Evolutionary conservation across 2,113 vertebrate genomes (phyloP), one percentile per base, ranked within the genome.

Genomic region (Halichoerus grypus): DNA sequence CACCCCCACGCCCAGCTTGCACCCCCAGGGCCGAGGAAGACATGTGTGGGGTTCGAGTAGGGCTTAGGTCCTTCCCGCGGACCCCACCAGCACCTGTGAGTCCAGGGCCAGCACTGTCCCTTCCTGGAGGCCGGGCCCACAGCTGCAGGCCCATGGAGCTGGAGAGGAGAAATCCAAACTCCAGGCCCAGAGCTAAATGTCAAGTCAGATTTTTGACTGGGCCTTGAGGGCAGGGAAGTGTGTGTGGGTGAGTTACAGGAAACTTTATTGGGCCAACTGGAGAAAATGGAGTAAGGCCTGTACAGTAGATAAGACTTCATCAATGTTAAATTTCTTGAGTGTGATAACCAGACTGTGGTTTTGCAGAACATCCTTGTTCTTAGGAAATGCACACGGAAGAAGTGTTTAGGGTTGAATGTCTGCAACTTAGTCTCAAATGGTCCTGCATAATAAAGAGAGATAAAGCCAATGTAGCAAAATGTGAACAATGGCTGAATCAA

Each of bases 391-490:
- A 49, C 18, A 24, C 53, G 53, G 59, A n/a, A 49, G 59, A n/a
- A 49, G 21, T 85, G 82, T 46, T 79, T n/a, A 36, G 69, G 63
- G 61, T 14, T 79, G 5, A 77, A 33, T 36, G 31, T 31, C 67
- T 85, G 65, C 85, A 67, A 88, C 63, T 65, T 33, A 63, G 55
- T 95, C 76, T 93, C 87, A 91, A 65, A 83, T 18, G 31, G 76
- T 14, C 72, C 5, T 18, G 91, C 33, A 67, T 16, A n/a, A 19
- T 9, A 55, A 26, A 86, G 15, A 74, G 55, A 33, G 28, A 33
- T 7, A 53, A 26, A 24, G 55, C 15, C 67, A 55, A 0, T 15
- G 67, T 9, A 79, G 87, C 82, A 61, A 72, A 39, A 9, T 9
- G 28, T 31, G n/a, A 77, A n/a, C 24, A 74, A 49, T 12, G 22